Conservation (phyloP, 1,140 invertebrate genomes). For the Calephelis nemesis region DNA sequence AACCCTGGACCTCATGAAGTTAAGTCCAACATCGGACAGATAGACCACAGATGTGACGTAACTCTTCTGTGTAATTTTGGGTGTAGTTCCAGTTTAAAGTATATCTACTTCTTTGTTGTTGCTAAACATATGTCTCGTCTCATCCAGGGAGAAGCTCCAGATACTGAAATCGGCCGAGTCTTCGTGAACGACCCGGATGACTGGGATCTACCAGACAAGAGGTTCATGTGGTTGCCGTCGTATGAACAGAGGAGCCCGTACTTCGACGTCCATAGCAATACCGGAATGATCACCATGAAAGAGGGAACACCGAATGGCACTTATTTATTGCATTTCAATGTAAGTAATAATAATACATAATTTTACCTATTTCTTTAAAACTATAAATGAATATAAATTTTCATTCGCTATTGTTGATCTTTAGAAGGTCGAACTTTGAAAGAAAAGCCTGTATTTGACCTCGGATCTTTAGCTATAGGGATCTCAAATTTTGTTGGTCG, state of each 20-base stretch:
- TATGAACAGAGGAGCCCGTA: conserved; percentile 77
- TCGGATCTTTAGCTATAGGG: too few relatives aligned
- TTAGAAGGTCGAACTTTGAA: too few relatives aligned
- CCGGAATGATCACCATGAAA: conserved; percentile 92
- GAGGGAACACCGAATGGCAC: conserved; percentile 84
- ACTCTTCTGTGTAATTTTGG: too few relatives aligned
- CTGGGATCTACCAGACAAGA: conserved; percentile 95
- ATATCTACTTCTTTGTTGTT: neutral
- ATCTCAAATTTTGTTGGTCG: too few relatives aligned
- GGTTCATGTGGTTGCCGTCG: conserved; percentile 84
- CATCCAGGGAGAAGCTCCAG: conserved; percentile 82
- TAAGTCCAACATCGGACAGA: too few relatives aligned
- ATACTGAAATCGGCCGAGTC: conserved; percentile 91
- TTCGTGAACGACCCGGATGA: conserved; percentile 95
- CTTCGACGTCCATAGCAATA: conserved; percentile 85
- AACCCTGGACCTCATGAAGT: too few relatives aligned
- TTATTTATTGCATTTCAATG: conserved; percentile 85
- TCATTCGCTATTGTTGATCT: too few relatives aligned
- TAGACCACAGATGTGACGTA: too few relatives aligned
- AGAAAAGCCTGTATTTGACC: too few relatives aligned
- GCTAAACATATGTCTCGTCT: conserved; percentile 17
- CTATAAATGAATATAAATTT: too few relatives aligned
- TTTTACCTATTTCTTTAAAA: too few relatives aligned
- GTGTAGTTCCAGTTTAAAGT: too few relatives aligned
- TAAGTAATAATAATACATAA: conserved; percentile 62